Base-by-base conservation (phyloP, 1,140 invertebrate genomes). In the Zaprionus camerounensis region DNA sequence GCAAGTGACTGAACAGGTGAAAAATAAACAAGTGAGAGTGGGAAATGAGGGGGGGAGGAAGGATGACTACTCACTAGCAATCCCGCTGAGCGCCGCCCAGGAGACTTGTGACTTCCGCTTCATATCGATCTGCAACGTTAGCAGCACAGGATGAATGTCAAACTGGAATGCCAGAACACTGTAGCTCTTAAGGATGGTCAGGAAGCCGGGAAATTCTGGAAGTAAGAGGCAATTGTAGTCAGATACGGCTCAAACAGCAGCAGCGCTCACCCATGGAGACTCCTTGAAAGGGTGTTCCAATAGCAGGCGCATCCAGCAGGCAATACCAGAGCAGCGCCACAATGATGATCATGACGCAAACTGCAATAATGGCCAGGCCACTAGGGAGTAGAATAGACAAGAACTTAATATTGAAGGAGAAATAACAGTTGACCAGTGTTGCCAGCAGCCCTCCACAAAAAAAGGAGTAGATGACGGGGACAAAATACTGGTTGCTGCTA, bases 111-210 rank as follows among this genome's bases (percentile, higher is more conserved):
- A 91, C 71, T 95, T 95, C 46, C 95, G 94, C 77, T 94, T 94
- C 96, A 97, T 97, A 82, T 97, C 96, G 49, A 97, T 95, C 93
- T 97, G 96, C 13, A 97, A 94, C 0, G 96, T 97, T 82, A 97
- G 94, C 58, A 97, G 92, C 74, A 96, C 95, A 4, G 96, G 96
- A 93, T 97, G 96, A 46, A 97, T 95, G 80, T 97, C 96, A 78
- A 97, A 97, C 94, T 96, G 95, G 82, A 96, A 96, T 12, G 95
- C 94, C 36, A 96, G 91, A 51, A 96, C 94, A 46, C 95, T 95
- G 71, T 56, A 92, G 36, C 91, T 86, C 58, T 94, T 94, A 0
- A 95, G 92, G 12, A 96, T 88, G 57, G 94, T 93, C 53, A 94
- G 75, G 77, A 93, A 94, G 0, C 85, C 75, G 15, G 92, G 92